phyloP scores from a whole-genome alignment of 23 tunicate genomes.

The Corella eumyota region DNA sequence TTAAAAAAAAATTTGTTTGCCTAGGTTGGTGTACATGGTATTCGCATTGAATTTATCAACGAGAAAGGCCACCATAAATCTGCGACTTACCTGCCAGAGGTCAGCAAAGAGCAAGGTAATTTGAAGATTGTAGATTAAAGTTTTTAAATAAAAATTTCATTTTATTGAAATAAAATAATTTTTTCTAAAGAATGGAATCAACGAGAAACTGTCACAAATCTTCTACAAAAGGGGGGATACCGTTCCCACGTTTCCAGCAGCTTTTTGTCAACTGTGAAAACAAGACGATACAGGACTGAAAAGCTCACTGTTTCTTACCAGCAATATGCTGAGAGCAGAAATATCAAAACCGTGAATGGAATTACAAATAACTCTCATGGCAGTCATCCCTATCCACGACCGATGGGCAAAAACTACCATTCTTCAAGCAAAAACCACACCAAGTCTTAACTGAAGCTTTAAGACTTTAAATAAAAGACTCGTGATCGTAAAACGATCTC shows the following conservation, averaged over 20 bases:
- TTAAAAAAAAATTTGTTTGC: background rate
- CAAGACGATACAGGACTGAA: slow-evolving; percentile 59
- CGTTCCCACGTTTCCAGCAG: slow-evolving; percentile 32
- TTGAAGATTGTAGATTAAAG: background rate
- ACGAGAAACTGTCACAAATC: slow-evolving; percentile 57
- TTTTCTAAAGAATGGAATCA: slow-evolving; percentile 67
- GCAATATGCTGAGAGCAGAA: slow-evolving; percentile 32
- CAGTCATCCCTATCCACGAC: no score
- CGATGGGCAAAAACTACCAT: no score
- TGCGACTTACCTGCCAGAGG: slow-evolving; percentile 93
- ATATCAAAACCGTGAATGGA: no score
- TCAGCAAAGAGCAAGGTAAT: slow-evolving; percentile 91
- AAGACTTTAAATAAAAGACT: no score
- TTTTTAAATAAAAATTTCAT: background rate
- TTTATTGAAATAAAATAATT: background rate
- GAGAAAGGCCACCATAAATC: slow-evolving; percentile 71
- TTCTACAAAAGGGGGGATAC: slow-evolving; percentile 91
- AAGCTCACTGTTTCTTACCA: slow-evolving; percentile 67
- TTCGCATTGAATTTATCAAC: slow-evolving; percentile 80
- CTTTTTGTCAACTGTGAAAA: slow-evolving; percentile 30
- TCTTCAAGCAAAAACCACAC: no score
- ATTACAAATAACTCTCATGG: no score
- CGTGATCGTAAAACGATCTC: no score
- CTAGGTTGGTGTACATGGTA: slow-evolving; percentile 87
- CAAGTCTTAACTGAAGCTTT: no score